Conservation (phyloP, 2,113 vertebrate species). For the Otis tarda region DNA sequence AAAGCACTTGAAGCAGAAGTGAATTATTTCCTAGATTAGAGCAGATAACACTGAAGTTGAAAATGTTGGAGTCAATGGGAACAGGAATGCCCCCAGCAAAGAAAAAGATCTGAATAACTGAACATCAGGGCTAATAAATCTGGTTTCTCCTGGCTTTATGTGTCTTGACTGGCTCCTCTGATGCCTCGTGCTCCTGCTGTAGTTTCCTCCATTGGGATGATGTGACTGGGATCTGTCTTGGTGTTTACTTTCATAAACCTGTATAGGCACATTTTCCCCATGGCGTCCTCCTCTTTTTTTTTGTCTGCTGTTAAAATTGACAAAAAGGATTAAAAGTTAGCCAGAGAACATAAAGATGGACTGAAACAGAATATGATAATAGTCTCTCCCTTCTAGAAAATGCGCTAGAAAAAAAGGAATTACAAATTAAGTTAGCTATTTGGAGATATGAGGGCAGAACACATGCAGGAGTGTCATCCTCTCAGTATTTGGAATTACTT, state of each 20-base stretch:
- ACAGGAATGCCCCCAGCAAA: not conserved
- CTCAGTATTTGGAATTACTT: constrained; percentile 41
- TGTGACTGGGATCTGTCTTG: not conserved
- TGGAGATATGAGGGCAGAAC: constrained; percentile 24
- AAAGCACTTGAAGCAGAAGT: not conserved
- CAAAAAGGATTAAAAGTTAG: constrained; percentile 11
- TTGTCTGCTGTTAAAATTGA: not conserved
- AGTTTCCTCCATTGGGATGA: not conserved
- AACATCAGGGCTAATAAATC: not conserved
- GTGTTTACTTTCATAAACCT: not conserved
- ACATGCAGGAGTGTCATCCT: constrained; percentile 11
- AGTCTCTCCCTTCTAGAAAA: not conserved
- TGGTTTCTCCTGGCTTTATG: not conserved
- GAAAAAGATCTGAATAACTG: not conserved
- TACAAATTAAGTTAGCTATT: constrained; percentile 22
- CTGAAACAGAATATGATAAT: not conserved
- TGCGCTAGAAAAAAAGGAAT: not conserved
- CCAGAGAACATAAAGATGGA: not conserved
- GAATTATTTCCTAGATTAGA: constrained; percentile 18
- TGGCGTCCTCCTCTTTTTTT: not conserved
- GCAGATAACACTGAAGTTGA: not conserved
- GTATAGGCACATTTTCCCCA: not conserved
- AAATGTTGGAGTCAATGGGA: not conserved
- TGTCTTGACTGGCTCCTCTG: not conserved
- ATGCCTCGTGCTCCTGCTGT: not conserved